phyloP scores from a whole-genome alignment of 1,140 invertebrate genomes.

The Nymphalis io region DNA sequence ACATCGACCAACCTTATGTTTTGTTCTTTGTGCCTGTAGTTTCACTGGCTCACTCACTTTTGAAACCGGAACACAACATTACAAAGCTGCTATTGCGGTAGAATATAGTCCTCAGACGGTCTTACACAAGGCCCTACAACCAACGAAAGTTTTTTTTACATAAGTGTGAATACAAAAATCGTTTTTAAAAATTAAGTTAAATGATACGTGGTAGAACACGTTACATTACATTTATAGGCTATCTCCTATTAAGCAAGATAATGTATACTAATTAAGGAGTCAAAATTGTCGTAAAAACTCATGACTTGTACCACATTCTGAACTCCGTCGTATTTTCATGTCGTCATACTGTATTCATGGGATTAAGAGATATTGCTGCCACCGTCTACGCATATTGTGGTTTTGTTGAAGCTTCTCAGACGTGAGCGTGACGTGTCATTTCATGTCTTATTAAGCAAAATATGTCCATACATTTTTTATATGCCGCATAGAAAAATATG shows the following conservation, averaged over 20 bases:
- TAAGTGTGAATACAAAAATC: too few species aligned
- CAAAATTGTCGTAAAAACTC: neutral
- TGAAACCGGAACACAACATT: too few species aligned
- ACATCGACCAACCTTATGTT: too few species aligned
- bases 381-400: slow-evolving; percentile 22
- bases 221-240: too few species aligned
- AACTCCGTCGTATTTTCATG: neutral
- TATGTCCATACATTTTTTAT: neutral
- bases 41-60: too few species aligned
- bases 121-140: too few species aligned
- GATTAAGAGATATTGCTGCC: slow-evolving; percentile 51
- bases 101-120: too few species aligned
- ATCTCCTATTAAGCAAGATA: neutral
- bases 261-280: neutral
- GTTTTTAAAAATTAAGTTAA: too few species aligned
- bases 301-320: neutral
- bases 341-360: slow-evolving; percentile 56
- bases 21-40: too few species aligned
- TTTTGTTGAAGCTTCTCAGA: slow-evolving; percentile 23
- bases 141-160: too few species aligned
- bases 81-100: too few species aligned
- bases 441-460: slow-evolving; percentile 21
- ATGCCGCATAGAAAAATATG: neutral
- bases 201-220: too few species aligned
- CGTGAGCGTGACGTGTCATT: slow-evolving; percentile 3